phyloP scores from a whole-genome alignment of 2,113 vertebrate species.

The Dasypus novemcinctus region DNA sequence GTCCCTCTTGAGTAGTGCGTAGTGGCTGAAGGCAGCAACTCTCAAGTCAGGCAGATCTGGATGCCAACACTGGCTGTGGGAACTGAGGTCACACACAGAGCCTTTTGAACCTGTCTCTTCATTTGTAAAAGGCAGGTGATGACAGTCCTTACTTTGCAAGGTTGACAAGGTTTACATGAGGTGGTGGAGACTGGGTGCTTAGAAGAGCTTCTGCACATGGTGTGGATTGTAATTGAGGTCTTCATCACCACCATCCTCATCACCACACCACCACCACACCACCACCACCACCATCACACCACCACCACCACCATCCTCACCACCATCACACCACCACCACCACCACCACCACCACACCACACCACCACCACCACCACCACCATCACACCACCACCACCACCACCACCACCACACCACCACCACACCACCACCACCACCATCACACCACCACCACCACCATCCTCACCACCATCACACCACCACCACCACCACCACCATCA shows the following conservation, averaged over 20 bases:
- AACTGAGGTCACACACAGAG: background rate
- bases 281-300: fast-evolving
- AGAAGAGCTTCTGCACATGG: background rate
- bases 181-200: background rate
- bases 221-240: background rate
- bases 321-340: background rate
- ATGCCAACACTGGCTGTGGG: background rate
- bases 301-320: fast-evolving
- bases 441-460: no score
- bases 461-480: background rate
- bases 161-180: background rate
- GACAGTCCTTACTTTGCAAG: background rate
- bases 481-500: no score
- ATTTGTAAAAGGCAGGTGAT: background rate
- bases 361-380: background rate
- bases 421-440: no score
- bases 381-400: background rate
- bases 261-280: no score
- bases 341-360: background rate
- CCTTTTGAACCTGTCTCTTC: background rate
- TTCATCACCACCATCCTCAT: background rate
- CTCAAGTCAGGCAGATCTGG: background rate
- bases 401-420: background rate
- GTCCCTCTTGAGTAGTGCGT: background rate
- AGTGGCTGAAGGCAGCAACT: background rate